Evolutionary conservation across 2,888 invertebrate genomes (phyloP), one percentile per base, ranked within the genome.

Genomic region (Orthosia gracilis): DNA sequence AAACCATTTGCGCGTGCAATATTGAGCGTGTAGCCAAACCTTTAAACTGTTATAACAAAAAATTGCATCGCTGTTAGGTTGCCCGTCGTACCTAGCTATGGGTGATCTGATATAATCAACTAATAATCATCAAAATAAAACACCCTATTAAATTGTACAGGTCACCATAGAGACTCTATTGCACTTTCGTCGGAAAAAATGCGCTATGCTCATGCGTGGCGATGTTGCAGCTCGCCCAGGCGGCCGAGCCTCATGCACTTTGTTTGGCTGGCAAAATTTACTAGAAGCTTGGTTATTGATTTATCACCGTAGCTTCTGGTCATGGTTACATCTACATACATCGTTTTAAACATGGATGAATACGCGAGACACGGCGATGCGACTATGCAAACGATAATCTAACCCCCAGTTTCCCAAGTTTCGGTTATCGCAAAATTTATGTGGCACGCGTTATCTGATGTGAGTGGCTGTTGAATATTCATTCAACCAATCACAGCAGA

Each of bases 131-230:
- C 26, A 31, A 31, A 4, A 31, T 31, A 57, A 3, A 57, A 54
- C 12, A 54, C 7, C 7, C 15, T 15, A 23, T 55, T 23, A 13
- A 55, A 55, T 55, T 15, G 2, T 55, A 15, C 26, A 26, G 3
- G 4, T 23, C 5, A 23, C n/a, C 11, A 40, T 12, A 18, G n/a
- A 7, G 40, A 52, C 45, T 73, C 73, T 40, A 74, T 13, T 61
- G 52, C 62, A 62, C 17, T 71, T 31, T 0, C 73, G 47, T 7
- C 62, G 18, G 63, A 9, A 58, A 23, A 52, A 59, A 7, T 52
- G 50, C 45, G 49, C 21, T 26, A 11, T 72, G 50, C 72, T 69
- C 58, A 47, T 72, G 70, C 50, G 72, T 26, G n/a, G n/a, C 21
- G 15, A 7, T 21, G 45, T 26, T 26, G 23, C 45, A 21, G 23